Evolutionary conservation across 2,888 invertebrate species (phyloP), one percentile per base, ranked within the genome.

Genomic region (Chaitophorus viminalis): DNA sequence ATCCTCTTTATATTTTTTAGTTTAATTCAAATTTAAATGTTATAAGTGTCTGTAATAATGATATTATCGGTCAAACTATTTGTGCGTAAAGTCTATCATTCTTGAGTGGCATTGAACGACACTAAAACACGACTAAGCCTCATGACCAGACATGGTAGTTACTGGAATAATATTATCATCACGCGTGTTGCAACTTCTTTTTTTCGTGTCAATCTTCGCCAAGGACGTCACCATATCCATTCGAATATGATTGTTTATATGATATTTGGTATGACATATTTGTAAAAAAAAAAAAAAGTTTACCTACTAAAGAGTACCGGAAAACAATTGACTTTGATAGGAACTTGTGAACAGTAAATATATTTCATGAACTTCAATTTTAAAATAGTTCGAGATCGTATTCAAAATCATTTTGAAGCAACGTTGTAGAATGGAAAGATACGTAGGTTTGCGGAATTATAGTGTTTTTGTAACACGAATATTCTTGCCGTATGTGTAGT

Each of bases 141-240:
- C 72, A 87, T 87, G 86, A 87, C 86, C 86, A 87, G 86, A 87
- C 86, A 87, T 87, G 86, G 86, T 87, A 87, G 86, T 87, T 87
- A 87, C 86, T 87, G 79, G 86, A 87, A 87, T 84, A 79, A 87
- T 81, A 87, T 87, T 79, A 87, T 87, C 79, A 81, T 79, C 86
- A 39, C 65, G 86, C 86, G 79, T 87, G 86, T 87, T 72, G 86
- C 86, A 87, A 87, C 86, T 81, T 79, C 78, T 81, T 87, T 87
- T 84, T 87, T 87, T 81, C 86, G 72, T 87, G 86, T 87, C 86
- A 87, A 87, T 87, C 86, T 79, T 87, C 78, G 74, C 39, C 86
- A 87, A 87, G 86, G 86, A 79, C 86, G 60, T 25, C 39, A 79
- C 86, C 79, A 79, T 87, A 87, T 79, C 86, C 86, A 60, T 87